Evolutionary conservation across 2,113 vertebrate species (phyloP).

Genomic region (Megalops atlanticus): DNA sequence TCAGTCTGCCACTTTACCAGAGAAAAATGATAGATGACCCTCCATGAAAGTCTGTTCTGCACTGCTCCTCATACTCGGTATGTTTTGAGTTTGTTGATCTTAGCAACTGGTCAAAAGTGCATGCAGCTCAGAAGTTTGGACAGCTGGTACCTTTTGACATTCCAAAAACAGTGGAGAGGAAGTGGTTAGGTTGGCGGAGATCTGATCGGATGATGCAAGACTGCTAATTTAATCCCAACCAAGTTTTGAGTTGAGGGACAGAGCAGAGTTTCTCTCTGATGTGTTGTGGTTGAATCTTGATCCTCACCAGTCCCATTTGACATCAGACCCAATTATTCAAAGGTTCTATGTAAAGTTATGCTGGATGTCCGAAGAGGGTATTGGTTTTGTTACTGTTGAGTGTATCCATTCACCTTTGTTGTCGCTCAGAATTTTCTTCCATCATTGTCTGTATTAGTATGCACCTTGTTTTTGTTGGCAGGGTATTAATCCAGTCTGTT

Average conservation of each 20-base stretch:
- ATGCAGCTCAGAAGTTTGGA: slow-evolving; percentile 4
- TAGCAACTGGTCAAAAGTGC: slow-evolving; percentile 18
- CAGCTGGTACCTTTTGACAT: slow-evolving; percentile 8
- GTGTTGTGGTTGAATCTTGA: background rate
- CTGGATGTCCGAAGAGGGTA: background rate
- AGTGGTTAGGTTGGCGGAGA: background rate
- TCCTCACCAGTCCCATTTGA: background rate
- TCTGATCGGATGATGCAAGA: background rate
- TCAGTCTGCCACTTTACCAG: background rate
- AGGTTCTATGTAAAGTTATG: background rate
- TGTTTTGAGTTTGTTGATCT: slow-evolving; percentile 14
- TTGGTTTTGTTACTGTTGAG: background rate
- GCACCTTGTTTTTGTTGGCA: background rate
- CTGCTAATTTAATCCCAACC: background rate
- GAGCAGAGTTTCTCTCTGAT: background rate
- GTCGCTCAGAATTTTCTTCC: background rate
- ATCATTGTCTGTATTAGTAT: background rate
- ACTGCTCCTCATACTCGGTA: background rate
- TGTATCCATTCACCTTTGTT: background rate
- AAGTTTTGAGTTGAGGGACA: background rate
- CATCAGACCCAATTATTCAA: background rate
- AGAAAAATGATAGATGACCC: background rate
- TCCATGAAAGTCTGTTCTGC: background rate
- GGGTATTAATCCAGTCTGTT: background rate
- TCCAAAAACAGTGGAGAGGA: background rate